Conservation (phyloP, 2,888 invertebrate genomes). For the Nesidiocoris tenuis region DNA sequence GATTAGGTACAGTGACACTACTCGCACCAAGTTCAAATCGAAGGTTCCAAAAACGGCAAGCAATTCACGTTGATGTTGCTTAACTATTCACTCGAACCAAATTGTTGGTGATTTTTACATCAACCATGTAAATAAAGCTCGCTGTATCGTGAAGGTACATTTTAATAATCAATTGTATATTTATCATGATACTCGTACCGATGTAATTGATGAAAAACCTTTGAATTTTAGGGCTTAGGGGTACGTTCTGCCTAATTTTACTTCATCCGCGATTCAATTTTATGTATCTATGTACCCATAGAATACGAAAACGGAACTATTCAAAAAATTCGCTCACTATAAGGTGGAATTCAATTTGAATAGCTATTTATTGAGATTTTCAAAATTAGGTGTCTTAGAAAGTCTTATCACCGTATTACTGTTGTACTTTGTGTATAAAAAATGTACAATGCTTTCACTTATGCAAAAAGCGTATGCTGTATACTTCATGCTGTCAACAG, state of each 20-base stretch:
- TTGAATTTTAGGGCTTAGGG: not conserved
- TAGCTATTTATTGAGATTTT: not conserved
- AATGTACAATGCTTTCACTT: not conserved
- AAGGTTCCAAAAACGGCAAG: too few relatives aligned
- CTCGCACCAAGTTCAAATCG: too few relatives aligned
- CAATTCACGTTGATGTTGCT: too few relatives aligned
- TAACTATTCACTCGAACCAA: too few relatives aligned
- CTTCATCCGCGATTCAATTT: too few relatives aligned
- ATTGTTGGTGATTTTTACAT: too few relatives aligned
- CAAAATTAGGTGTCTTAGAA: conserved; percentile 26
- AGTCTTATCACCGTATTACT: conserved; percentile 28
- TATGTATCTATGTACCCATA: too few relatives aligned
- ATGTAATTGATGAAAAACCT: not conserved
- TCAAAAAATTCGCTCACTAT: too few relatives aligned
- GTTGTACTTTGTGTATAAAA: conserved; percentile 20
- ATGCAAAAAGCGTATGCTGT: conserved; percentile 1
- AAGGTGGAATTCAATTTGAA: too few relatives aligned
- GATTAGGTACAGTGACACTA: too few relatives aligned
- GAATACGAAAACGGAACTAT: too few relatives aligned
- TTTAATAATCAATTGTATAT: not conserved
- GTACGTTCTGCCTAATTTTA: not conserved
- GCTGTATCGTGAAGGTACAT: not conserved
- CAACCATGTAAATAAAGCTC: not conserved
- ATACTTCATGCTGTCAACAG: conserved; percentile 32
- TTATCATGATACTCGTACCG: not conserved